These are phyloP conservation scores for Ondatra zibethicus DNA, from an alignment of 2,113 vertebrate species.

Conservation along the genomic window DNA sequence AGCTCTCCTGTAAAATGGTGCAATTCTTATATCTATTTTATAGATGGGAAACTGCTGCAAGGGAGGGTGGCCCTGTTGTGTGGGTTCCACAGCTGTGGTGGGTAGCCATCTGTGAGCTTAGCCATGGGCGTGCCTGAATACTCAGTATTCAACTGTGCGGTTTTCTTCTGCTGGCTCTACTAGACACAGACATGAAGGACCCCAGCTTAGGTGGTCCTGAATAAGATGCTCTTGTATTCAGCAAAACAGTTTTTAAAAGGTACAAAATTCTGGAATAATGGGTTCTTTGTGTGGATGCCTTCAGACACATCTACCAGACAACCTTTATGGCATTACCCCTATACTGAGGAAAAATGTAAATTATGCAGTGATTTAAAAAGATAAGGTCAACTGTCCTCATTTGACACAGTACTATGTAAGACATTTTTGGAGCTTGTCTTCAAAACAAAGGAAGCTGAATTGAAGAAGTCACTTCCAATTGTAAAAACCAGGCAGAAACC, in stretches of 20 bases:
- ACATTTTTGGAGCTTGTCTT: slow-evolving; percentile 45
- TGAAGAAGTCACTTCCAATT: slow-evolving; percentile 44
- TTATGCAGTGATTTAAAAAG: slow-evolving; percentile 31
- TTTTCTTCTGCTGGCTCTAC: background rate
- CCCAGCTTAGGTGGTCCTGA: background rate
- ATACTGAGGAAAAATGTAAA: slow-evolving; percentile 45
- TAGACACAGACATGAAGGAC: background rate
- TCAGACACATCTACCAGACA: slow-evolving; percentile 7
- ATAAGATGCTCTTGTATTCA: background rate
- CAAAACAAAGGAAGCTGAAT: slow-evolving; percentile 65
- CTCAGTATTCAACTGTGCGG: background rate
- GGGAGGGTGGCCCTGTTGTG: background rate
- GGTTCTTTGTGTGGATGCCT: slow-evolving; percentile 22
- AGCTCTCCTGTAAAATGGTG: background rate
- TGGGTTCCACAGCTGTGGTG: background rate
- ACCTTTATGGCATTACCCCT: slow-evolving; percentile 15
- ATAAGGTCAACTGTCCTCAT: background rate
- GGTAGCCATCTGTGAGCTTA: background rate
- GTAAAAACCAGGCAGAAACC: slow-evolving; percentile 42
- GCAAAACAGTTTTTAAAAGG: background rate
- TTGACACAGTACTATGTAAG: background rate
- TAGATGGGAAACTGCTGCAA: background rate
- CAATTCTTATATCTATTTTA: background rate
- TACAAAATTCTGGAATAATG: slow-evolving; percentile 40
- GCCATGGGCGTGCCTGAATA: background rate